Base-by-base conservation (phyloP, 2,113 vertebrate genomes). In the Puffinus mauretanicus region DNA sequence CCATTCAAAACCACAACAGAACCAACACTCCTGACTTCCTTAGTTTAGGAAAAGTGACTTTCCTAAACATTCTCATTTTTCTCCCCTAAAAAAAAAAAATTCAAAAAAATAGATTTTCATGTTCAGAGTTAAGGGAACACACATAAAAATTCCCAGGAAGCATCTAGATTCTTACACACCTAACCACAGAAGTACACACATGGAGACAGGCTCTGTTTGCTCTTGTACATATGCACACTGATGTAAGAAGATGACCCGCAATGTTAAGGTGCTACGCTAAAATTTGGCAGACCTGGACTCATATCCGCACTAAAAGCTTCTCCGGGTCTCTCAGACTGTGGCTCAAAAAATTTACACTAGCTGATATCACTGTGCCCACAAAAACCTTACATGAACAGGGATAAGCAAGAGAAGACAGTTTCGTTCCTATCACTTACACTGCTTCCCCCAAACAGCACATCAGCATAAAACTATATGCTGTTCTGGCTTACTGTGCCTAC, bases 381-480 rank as follows among this genome's bases (percentile, higher is more conserved):
- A 30, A 42, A 69, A 61, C 61, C 86, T 80, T 19, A 14, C n/a
- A 18, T 0, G 10, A 44, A 4, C 42, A 79, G 25, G 64, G 20
- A 49, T 1, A 49, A 70, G 55, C 57, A 42, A 71, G 22, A 82
- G 55, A 29, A 22, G 46, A 13, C 1, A 7, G 6, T 21, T 87
- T 16, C 60, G 32, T 25, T 49, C 19, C 32, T 18, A 26, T 5
- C 26, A 1, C n/a, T 58, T 9, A 5, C 1, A 6, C 16, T 17
- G 42, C 60, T 40, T 26, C 40, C 25, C 52, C 11, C 16, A 34
- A 30, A 18, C 2, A 30, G 54, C 16, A 5, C 2, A 17, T 5
- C 66, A 64, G 44, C 21, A 11, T 3, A 1, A 13, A 79, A 2
- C 25, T 8, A 4, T 0, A 7, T 0, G 7, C 10, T 11, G 34